A percentile compares a stretch with the other conserved stretches of the same genome.
Conservation (phyloP, 2,797 vertebrate genomes). For the Enoplosus armatus region DNA sequence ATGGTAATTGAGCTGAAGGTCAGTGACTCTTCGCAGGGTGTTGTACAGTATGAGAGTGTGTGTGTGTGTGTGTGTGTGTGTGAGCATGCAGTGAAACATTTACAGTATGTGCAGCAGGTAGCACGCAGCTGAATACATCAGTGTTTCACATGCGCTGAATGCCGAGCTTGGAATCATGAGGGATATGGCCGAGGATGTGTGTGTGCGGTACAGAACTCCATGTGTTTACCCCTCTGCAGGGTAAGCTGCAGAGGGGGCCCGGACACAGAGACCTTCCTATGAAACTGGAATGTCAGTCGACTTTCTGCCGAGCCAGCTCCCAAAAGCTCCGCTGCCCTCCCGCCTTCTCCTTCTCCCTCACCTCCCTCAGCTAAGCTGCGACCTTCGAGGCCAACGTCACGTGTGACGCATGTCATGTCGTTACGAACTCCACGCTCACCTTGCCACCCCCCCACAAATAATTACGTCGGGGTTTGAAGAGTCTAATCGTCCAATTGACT, state of each 20-base stretch:
- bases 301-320: constrained; percentile 43
- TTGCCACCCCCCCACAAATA: constrained; percentile 60
- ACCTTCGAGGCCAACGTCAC: constrained; percentile 19
- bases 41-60: background rate
- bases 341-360: constrained; percentile 26
- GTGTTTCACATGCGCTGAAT: constrained; percentile 40
- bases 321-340: constrained; percentile 39
- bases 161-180: constrained; percentile 30
- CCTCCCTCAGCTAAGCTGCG: constrained; percentile 18
- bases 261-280: constrained; percentile 32
- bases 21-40: constrained; percentile 12
- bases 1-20: constrained; percentile 61
- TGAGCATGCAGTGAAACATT: background rate
- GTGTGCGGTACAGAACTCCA: background rate
- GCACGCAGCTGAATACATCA: constrained; percentile 36
- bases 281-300: constrained; percentile 55
- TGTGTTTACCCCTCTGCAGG: too few relatives aligned
- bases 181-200: background rate
- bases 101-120: constrained; percentile 28
- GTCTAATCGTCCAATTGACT: constrained; percentile 75
- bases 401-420: constrained; percentile 32
- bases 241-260: constrained; percentile 23
- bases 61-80: constrained; percentile 7
- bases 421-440: constrained; percentile 60
- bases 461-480: constrained; percentile 74